Conservation (phyloP, 2,797 vertebrate genomes). For the Muscicapa striata region DNA sequence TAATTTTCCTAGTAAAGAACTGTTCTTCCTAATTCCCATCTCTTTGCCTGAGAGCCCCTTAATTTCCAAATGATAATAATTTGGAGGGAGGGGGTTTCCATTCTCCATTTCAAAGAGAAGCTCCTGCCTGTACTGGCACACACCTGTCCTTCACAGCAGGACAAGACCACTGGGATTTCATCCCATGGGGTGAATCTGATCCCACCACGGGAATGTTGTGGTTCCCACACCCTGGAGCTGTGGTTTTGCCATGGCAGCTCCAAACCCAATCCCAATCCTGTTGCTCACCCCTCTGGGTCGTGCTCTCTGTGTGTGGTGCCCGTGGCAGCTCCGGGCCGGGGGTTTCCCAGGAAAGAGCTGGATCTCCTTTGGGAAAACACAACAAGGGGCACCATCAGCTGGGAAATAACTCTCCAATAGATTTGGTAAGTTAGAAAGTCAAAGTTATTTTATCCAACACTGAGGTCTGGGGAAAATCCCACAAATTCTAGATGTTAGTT, state of each 20-base stretch:
- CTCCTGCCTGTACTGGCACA: accelerated
- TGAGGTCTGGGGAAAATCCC: neutral
- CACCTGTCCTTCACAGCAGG: too few relatives aligned
- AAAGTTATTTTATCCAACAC: accelerated
- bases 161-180: neutral
- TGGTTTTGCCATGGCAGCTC: accelerated
- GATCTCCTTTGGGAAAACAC: constrained; percentile 15
- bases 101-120: too few relatives aligned
- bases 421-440: accelerated
- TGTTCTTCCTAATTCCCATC: too few relatives aligned
- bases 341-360: accelerated
- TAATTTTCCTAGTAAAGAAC: too few relatives aligned
- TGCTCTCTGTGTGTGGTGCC: accelerated
- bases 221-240: accelerated
- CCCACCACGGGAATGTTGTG: accelerated
- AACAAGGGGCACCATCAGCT: neutral
- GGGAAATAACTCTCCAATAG: neutral
- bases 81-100: too few relatives aligned
- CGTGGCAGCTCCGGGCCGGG: neutral
- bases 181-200: accelerated
- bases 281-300: neutral
- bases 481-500: too few relatives aligned
- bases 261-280: neutral
- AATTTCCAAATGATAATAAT: too few relatives aligned
- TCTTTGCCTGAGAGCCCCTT: too few relatives aligned